Base-by-base conservation (phyloP, 2,797 vertebrate species). In the Atherinosoma microstoma region DNA sequence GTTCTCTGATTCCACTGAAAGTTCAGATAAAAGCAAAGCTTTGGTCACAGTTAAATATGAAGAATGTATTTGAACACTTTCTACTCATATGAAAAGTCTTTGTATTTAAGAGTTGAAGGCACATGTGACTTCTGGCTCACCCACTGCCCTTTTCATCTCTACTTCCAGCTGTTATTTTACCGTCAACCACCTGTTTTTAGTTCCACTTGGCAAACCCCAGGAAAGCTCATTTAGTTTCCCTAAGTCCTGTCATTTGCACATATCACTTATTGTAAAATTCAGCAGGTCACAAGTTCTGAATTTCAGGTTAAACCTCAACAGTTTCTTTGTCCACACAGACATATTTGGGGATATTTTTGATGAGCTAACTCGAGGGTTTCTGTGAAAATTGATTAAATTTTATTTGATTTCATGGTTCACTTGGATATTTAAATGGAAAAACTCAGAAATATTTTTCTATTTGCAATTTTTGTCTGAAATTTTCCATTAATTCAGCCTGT, bases 231-330 rank as follows among this genome's bases (percentile, higher is more conserved):
- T 42, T 49, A 38, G 62, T 20, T 53, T 57, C 32, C 7, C 36
- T 66, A 34, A 32, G 56, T 64, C 42, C 63, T 61, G 38, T 58
- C 34, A 58, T 77, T 77, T 79, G 76, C 60, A 67, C 76, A 64
- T n/a, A 12, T 47, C 57, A 30, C 11, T 1, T 29, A 20, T 30
- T 22, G 51, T 36, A 4, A 45, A 6, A 11, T 22, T 45, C 9
- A 29, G 36, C 67, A 56, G n/a, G 18, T 42, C 29, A 36, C 9
- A 4, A 30, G 51, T 3, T 70, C 54, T 29, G 4, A 22, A 40
- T 10, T 4, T 18, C 3, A 40, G 38, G 11, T 30, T 12, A 4
- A 53, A 38, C 49, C 49, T 51, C 22, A 9, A 49, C 18, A 22
- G 1, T 54, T 2, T 54, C 4, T 2, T 15, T 15, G 29, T 57